Base-by-base conservation (phyloP, 2,797 vertebrate genomes). In the Tenualosa ilisha region DNA sequence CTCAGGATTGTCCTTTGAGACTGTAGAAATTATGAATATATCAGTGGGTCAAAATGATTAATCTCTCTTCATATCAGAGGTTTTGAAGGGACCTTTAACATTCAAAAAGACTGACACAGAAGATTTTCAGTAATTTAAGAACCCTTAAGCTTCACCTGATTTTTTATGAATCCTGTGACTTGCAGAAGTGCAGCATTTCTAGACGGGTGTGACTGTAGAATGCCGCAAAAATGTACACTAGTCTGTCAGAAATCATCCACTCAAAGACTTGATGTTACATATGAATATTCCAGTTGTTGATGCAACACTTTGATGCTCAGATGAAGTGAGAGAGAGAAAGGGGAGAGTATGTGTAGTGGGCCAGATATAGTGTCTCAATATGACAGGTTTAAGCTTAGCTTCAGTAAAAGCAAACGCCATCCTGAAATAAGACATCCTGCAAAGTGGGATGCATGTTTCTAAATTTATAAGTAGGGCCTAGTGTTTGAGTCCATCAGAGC, bases 271-370 rank as follows among this genome's bases (percentile, higher is more conserved):
- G 90, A 46, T 83, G 86, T 92, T 88, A 88, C 84, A 82, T 84
- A 86, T 81, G 86, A 89, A 88, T 94, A 95, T 95, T 95, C 94
- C 92, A 88, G 91, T 92, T 94, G 93, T 94, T 93, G 93, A 94
- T 89, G 83, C 88, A 87, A 91, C 89, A 91, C 94, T 95, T 93
- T 93, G 89, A 92, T 91, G 91, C 93, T 91, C 43, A 22, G 68
- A 75, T 13, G 1, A 2, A 72, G 68, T 12, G 63, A 68, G 26
- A 92, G 92, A 92, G 7, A 49, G 46, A 49, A 49, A 93, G 50
- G 50, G 50, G 50, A 12, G 50, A 9, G 50, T 12, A 1, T 49
- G 46, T 49, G 46, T 49, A 93, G 59, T 63, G n/a, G 59, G n/a
- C 22, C 72, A 79, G 13, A 43, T 43, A 15, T 40, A 92, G 91